A percentile compares a stretch with the other conserved stretches of the same genome.
These are phyloP conservation scores for Drosophila kanekoi DNA, from an alignment of 2,888 invertebrate species.

Conservation along the genomic window DNA sequence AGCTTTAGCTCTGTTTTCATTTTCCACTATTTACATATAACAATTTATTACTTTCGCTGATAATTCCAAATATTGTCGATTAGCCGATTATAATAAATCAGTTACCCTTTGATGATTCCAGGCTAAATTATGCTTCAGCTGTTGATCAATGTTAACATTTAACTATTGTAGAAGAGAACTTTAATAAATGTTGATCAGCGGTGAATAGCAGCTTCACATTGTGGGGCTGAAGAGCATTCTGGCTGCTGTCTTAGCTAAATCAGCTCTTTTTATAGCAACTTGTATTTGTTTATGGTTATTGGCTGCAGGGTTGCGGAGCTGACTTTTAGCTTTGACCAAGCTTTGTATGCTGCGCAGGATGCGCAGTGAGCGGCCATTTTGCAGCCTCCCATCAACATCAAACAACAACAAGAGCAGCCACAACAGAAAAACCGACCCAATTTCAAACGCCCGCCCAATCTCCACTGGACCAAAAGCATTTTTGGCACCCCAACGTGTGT, in stretches of 20 bases:
- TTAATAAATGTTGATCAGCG: too few species aligned
- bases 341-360: constrained; percentile 25
- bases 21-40: too few species aligned
- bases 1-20: too few species aligned
- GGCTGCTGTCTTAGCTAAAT: constrained; percentile 9
- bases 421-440: constrained; percentile 45
- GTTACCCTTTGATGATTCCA: too few species aligned
- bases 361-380: constrained; percentile 52
- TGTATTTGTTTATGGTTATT: not conserved
- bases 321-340: constrained; percentile 2
- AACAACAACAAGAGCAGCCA: constrained; percentile 10
- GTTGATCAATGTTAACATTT: too few species aligned
- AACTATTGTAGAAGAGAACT: too few species aligned
- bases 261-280: constrained; percentile 3
- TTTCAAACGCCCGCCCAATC: constrained; percentile 45
- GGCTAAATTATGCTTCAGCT: too few species aligned
- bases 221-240: not conserved
- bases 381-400: constrained; percentile 46
- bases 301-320: constrained; percentile 15
- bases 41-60: too few species aligned
- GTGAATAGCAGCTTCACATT: not conserved
- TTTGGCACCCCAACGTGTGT: constrained; percentile 42
- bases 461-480: constrained; percentile 52
- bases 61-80: too few species aligned
- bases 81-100: too few species aligned